Percentiles rank a stretch among this genome's conserved stretches.
Evolutionary conservation across 2,797 vertebrate genomes (phyloP).

Genomic region (Hydrolagus colliei): DNA sequence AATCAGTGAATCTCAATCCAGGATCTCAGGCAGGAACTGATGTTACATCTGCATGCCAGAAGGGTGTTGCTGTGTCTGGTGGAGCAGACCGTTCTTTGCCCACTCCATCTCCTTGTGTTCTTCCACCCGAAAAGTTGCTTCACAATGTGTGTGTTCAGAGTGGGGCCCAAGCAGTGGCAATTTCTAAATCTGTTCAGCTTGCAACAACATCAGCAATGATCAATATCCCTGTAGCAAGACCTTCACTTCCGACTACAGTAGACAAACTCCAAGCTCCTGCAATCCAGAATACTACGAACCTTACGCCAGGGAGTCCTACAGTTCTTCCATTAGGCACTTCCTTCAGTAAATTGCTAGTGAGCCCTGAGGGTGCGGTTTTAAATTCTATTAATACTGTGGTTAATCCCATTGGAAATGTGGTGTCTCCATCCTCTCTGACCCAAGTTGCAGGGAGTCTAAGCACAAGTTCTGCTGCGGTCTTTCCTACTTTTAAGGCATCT

Average conservation of each 20-base stretch:
- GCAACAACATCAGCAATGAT: conserved; percentile 9
- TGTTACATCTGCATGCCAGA: conserved; percentile 49
- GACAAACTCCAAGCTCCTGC: conserved; percentile 40
- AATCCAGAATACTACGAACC: conserved; percentile 43
- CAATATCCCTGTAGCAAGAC: conserved; percentile 1
- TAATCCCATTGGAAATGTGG: conserved; percentile 51
- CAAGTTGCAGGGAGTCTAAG: conserved; percentile 53
- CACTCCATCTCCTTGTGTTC: conserved; percentile 6
- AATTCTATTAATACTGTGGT: conserved; percentile 61
- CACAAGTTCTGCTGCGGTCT: conserved; percentile 52
- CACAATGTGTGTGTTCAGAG: conserved; percentile 11
- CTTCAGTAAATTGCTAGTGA: conserved; percentile 73
- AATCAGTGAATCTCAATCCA: conserved; percentile 47
- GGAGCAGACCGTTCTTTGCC: not conserved
- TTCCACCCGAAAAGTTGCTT: conserved; percentile 20
- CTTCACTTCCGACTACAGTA: not conserved
- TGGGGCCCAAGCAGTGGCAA: conserved; percentile 4
- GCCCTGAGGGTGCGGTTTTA: conserved; percentile 78
- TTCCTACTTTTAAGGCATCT: conserved; percentile 52
- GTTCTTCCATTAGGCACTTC: conserved; percentile 55
- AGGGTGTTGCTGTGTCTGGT: conserved; percentile 38
- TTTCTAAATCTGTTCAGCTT: conserved; percentile 12
- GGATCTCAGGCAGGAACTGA: conserved; percentile 45
- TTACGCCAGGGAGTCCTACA: conserved; percentile 50
- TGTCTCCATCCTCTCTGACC: conserved; percentile 53